Conservation (phyloP, 2,113 vertebrate genomes). For the Siphamia tubifer region DNA sequence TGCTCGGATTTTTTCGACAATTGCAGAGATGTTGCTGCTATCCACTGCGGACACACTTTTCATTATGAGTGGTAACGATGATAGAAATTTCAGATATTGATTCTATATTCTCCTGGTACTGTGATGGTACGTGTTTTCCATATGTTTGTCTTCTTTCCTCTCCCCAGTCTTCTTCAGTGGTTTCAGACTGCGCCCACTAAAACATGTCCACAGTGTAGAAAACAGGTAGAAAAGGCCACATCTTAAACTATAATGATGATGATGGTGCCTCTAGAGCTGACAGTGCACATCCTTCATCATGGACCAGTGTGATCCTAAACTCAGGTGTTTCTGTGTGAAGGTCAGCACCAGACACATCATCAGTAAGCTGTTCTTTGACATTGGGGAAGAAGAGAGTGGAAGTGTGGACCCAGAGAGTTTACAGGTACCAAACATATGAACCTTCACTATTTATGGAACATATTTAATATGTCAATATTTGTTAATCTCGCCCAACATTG, state of each 20-base stretch:
- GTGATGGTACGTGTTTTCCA: neutral
- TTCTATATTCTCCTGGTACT: neutral
- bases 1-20: constrained; percentile 96
- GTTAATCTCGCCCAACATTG: no score
- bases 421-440: constrained; percentile 79
- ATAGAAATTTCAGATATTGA: neutral
- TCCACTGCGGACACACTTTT: constrained; percentile 94
- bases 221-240: constrained; percentile 80
- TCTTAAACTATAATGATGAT: no score
- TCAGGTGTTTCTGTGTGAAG: constrained; percentile 62
- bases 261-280: no score
- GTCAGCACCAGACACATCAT: constrained; percentile 91
- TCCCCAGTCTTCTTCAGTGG: constrained; percentile 88
- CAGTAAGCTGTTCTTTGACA: constrained; percentile 91
- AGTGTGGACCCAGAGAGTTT: constrained; percentile 85
- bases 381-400: constrained; percentile 81
- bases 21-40: constrained; percentile 88
- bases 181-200: constrained; percentile 91
- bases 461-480: no score
- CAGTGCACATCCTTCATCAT: no score
- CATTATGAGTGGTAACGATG: constrained; percentile 85
- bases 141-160: neutral
- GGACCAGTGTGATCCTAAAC: no score
- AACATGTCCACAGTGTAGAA: constrained; percentile 93
- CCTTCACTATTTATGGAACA: no score